Conservation (phyloP, 2,888 invertebrate species). For the Celastrina argiolus region DNA sequence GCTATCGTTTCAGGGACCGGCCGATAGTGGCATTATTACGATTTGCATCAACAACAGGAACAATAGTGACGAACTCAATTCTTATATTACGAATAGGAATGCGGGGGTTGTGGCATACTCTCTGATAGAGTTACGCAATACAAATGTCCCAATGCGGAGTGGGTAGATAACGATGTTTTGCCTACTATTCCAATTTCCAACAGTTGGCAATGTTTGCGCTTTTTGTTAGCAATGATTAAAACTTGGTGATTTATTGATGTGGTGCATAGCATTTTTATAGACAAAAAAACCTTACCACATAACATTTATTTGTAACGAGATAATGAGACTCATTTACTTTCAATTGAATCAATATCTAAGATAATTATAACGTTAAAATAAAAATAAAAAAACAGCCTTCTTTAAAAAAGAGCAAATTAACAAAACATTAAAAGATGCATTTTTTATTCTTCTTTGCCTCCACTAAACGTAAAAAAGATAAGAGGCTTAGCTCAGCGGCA, state of each 20-base stretch:
- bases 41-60: neutral
- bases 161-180: neutral
- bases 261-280: neutral
- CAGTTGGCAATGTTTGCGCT: neutral
- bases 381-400: neutral
- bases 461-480: slow-evolving; percentile 3
- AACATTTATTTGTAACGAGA: neutral
- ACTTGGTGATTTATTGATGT: neutral
- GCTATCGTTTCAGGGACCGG: neutral
- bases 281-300: neutral
- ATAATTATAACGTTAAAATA: neutral
- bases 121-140: slow-evolving; percentile 17
- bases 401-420: neutral
- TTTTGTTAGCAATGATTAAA: neutral
- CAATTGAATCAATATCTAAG: neutral
- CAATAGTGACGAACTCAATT: slow-evolving; percentile 3
- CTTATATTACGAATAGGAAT: neutral
- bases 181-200: neutral
- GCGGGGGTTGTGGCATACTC: neutral
- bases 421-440: neutral
- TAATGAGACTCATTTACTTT: neutral
- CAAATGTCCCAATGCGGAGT: slow-evolving; percentile 6
- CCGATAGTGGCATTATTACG: neutral
- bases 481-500: slow-evolving; percentile 7
- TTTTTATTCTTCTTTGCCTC: slow-evolving; percentile 1